Base-by-base conservation (phyloP, 2,797 vertebrate genomes). In the Oreonectes daqikongensis region DNA sequence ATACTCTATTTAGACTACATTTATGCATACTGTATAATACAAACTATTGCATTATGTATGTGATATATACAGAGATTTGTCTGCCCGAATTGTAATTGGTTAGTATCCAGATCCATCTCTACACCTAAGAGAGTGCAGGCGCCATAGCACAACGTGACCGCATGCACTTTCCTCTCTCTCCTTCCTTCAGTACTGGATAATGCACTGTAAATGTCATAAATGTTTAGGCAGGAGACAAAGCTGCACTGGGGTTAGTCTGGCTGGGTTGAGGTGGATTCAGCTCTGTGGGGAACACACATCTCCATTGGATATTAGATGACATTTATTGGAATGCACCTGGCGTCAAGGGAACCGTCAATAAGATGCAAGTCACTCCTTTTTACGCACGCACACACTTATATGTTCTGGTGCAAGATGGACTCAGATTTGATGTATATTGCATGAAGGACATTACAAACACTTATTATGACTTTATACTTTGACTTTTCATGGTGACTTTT, bases 141-240 rank as follows among this genome's bases (percentile, higher is more conserved):
- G 44, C 74, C 30, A 77, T 42, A 24, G 32, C 74, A 14, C 15
- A 61, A 69, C 1, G 9, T 46, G 52, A 48, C 40, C 68, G 20
- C 28, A 48, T 17, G 38, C 66, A 20, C 48, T 17, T 50, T 15
- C 11, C 26, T 46, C 71, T 32, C 32, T 24, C 63, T 70, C 35
- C 53, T 65, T 53, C 63, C 32, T 59, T 5, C 38, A 14, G 48
- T 57, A 65, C 48, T 22, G 64, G 78, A 83, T 77, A 77, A 84
- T 81, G 72, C 69, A 73, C 79, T 72, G 79, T 79, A 75, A 85
- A 86, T 80, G 69, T 79, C 72, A 84, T 69, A 79, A 73, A 83
- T 81, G 79, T 82, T 78, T 82, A 76, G 79, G 63, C 67, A 79
- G 67, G 50, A 64, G 15, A 63, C 69, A 57, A 48, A 14, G 68